A percentile compares a stretch with the other conserved stretches of the same genome.
Evolutionary conservation across 2,888 invertebrate species (phyloP).

Genomic region (Drosophila macrospina): DNA sequence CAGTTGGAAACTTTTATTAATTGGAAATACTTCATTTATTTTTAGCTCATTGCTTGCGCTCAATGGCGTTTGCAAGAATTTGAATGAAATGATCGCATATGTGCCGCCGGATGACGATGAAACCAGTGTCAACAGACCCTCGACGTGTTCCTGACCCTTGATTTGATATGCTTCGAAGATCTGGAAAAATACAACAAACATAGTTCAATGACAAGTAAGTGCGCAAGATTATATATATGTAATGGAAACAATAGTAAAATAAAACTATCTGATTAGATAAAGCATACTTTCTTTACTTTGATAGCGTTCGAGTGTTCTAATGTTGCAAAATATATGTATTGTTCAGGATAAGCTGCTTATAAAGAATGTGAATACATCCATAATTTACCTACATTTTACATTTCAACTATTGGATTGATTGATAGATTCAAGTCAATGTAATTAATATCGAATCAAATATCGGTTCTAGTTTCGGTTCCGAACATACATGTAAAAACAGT

Average conservation of each 20-base stretch:
- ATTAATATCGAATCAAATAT: too few species aligned
- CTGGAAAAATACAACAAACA: slow-evolving; percentile 47
- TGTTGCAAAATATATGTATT: neutral
- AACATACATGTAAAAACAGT: too few species aligned
- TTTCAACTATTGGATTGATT: neutral
- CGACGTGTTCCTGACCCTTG: slow-evolving; percentile 81
- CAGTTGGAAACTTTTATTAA: slow-evolving; percentile 92
- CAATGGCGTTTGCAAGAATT: slow-evolving; percentile 86
- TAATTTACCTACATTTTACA: neutral
- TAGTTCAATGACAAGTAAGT: too few species aligned
- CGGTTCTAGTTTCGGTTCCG: too few species aligned
- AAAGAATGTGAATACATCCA: neutral
- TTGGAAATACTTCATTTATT: slow-evolving; percentile 92
- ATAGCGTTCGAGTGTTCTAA: neutral
- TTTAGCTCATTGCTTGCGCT: slow-evolving; percentile 91
- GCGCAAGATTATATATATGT: neutral
- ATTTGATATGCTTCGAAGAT: slow-evolving; percentile 85
- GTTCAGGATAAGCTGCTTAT: neutral
- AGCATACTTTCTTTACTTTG: neutral
- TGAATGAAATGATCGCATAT: slow-evolving; percentile 84
- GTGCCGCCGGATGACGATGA: slow-evolving; percentile 82
- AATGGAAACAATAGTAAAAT: too few species aligned
- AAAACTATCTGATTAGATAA: neutral
- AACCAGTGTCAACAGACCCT: slow-evolving; percentile 83
- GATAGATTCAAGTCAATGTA: too few species aligned